These are phyloP conservation scores for Rhinoraja longicauda DNA, from an alignment of 2,797 vertebrate genomes.

Conservation along the genomic window DNA sequence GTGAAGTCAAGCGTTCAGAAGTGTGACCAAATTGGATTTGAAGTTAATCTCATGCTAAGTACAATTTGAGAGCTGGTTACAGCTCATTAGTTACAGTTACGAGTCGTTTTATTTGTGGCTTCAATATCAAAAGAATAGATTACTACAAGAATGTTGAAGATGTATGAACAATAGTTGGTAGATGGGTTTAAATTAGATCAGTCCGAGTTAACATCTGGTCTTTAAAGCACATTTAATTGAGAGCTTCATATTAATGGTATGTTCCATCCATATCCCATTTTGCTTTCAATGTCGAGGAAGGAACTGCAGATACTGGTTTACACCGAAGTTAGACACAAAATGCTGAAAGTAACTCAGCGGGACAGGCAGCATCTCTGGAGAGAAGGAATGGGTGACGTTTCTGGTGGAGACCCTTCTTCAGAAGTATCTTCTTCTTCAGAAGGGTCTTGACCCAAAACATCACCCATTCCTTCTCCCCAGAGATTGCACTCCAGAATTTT, in stretches of 20 bases:
- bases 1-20: background rate
- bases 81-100: slow-evolving; percentile 12
- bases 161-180: background rate
- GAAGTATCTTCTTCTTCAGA: too few relatives aligned
- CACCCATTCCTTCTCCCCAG: too few relatives aligned
- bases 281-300: too few relatives aligned
- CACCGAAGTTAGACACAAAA: too few relatives aligned
- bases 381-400: too few relatives aligned
- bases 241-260: background rate
- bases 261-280: background rate
- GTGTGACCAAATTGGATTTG: background rate
- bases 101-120: background rate
- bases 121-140: background rate
- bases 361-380: too few relatives aligned
- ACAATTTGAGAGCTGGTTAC: background rate
- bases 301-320: too few relatives aligned
- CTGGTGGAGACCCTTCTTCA: too few relatives aligned
- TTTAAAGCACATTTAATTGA: background rate
- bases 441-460: too few relatives aligned
- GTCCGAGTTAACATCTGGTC: background rate
- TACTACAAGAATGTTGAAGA: background rate
- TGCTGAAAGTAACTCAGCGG: too few relatives aligned
- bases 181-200: background rate
- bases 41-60: slow-evolving; percentile 6
- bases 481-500: too few relatives aligned